Evolutionary conservation across 2,113 vertebrate genomes (phyloP).

Genomic region (Daboia siamensis): DNA sequence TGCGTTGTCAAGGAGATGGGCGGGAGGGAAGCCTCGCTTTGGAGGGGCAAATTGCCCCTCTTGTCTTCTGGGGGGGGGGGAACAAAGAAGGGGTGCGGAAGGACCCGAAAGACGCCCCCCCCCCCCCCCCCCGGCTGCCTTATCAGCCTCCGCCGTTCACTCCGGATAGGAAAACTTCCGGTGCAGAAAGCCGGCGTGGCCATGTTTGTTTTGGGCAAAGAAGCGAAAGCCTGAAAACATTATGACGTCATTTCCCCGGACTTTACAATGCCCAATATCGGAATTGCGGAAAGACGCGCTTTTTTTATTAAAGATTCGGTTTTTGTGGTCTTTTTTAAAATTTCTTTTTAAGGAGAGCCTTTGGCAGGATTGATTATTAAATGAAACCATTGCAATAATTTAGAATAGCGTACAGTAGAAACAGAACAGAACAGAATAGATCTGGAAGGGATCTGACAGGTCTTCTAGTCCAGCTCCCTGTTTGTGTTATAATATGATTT

Average conservation of each 20-base stretch:
- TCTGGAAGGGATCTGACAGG: too few relatives aligned
- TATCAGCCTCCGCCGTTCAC: too few relatives aligned
- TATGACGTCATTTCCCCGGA: not conserved
- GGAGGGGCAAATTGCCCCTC: too few relatives aligned
- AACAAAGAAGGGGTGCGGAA: too few relatives aligned
- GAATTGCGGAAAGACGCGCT: not conserved
- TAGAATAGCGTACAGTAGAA: too few relatives aligned
- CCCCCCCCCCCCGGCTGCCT: not conserved
- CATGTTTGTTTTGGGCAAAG: not conserved
- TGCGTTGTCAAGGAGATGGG: not conserved
- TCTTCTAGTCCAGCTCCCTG: too few relatives aligned
- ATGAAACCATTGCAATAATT: not conserved
- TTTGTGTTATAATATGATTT: not conserved
- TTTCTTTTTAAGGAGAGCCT: too few relatives aligned
- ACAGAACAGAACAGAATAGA: too few relatives aligned
- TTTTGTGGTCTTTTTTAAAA: not conserved
- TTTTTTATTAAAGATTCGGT: not conserved
- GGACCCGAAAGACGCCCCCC: not conserved
- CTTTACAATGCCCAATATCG: not conserved
- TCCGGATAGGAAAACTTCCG: not conserved
- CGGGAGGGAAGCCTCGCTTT: not conserved
- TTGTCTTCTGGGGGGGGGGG: too few relatives aligned
- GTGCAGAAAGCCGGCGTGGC: too few relatives aligned
- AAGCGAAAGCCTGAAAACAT: not conserved
- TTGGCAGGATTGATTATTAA: not conserved